A percentile compares a stretch with the other conserved stretches of the same genome.
Conservation (phyloP, 2,888 invertebrate species). For the Heteropelma amictum region DNA sequence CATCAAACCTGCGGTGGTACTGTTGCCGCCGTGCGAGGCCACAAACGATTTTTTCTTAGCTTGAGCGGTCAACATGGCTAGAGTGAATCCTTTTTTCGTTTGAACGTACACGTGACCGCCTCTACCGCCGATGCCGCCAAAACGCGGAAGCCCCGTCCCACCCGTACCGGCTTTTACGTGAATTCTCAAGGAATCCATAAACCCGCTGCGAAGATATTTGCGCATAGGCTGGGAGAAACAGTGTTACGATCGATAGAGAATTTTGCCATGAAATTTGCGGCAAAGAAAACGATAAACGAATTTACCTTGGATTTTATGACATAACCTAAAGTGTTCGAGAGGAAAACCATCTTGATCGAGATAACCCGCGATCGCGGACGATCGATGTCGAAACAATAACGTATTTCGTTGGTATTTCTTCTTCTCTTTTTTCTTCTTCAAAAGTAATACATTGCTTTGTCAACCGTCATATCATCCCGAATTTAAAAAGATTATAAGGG, state of each 20-base stretch:
- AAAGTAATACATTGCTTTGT: too few relatives aligned
- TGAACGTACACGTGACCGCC: conserved; percentile 91
- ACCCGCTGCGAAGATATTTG: conserved; percentile 80
- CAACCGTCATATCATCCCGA: too few relatives aligned
- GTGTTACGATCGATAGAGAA: background rate
- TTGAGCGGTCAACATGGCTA: conserved; percentile 79
- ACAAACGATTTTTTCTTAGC: conserved; percentile 81
- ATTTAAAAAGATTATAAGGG: too few relatives aligned
- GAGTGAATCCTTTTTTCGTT: conserved; percentile 82
- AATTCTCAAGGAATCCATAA: conserved; percentile 89
- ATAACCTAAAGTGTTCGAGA: conserved; percentile 78
- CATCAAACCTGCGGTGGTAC: conserved; percentile 85
- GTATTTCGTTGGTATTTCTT: too few relatives aligned
- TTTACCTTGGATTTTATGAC: too few relatives aligned
- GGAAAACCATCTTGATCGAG: conserved; percentile 78
- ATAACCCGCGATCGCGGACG: background rate
- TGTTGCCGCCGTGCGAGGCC: conserved; percentile 87
- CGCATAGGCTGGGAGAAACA: conserved; percentile 76
- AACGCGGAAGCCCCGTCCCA: conserved; percentile 87
- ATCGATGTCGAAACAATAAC: too few relatives aligned
- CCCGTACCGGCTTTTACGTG: conserved; percentile 91
- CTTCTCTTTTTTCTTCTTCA: too few relatives aligned
- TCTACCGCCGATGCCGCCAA: conserved; percentile 93
- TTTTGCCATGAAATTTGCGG: background rate
- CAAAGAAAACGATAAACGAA: background rate